Evolutionary conservation across 92 coral and sea anemone species (phyloP).

Genomic region (Phenganax marumi): DNA sequence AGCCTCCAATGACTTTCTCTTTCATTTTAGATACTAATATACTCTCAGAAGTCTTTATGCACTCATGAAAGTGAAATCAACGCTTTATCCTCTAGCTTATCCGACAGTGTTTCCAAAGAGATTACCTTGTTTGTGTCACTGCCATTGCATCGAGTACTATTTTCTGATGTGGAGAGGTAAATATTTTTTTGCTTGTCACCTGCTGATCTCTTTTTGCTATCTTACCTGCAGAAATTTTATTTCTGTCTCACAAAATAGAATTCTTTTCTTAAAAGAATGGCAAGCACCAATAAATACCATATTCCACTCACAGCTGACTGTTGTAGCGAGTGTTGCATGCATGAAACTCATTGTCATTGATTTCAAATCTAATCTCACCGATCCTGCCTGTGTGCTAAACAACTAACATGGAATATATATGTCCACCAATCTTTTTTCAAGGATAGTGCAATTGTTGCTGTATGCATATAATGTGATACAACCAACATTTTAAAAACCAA

Average conservation of each 20-base stretch:
- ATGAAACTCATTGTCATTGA: no score
- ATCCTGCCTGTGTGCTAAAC: no score
- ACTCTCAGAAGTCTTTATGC: constrained; percentile 77
- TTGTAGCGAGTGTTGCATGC: no score
- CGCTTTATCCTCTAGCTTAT: constrained; percentile 70
- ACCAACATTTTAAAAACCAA: no score
- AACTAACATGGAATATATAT: no score
- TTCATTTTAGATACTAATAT: constrained; percentile 63
- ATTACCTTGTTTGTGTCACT: constrained; percentile 76
- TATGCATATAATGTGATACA: no score
- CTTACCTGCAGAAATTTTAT: background rate
- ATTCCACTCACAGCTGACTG: no score
- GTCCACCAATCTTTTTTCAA: no score
- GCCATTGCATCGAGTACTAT: constrained; percentile 71
- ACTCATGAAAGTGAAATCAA: constrained; percentile 73
- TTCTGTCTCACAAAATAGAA: background rate
- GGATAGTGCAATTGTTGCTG: no score
- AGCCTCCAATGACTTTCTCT: background rate
- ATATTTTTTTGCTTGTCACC: background rate
- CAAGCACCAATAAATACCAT: no score
- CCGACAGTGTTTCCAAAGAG: constrained; percentile 68
- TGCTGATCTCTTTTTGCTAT: background rate
- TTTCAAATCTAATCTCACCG: no score
- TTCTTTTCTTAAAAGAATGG: no score
- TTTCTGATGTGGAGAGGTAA: constrained; percentile 68